Conservation (phyloP, 2,113 vertebrate species). For the Pterocles burchelli region DNA sequence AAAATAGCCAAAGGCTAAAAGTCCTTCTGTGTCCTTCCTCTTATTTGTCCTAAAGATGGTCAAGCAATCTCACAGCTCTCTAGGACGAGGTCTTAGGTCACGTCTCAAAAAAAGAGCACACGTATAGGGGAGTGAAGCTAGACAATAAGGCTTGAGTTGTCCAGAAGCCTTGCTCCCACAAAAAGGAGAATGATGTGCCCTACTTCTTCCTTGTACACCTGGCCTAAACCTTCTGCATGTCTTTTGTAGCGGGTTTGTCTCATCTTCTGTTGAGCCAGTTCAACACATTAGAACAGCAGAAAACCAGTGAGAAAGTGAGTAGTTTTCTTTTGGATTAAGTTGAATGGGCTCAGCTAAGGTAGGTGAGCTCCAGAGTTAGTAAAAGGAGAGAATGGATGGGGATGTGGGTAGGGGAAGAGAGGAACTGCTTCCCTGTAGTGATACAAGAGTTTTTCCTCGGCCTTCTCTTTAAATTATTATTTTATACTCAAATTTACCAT, state of each 20-base stretch:
- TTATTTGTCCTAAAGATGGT: not conserved
- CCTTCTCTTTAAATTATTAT: not conserved
- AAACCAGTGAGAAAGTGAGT: not conserved
- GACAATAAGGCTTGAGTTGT: not conserved
- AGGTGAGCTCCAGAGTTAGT: not conserved
- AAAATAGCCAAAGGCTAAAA: not conserved
- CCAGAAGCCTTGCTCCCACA: not conserved
- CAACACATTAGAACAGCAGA: not conserved
- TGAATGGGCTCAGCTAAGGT: not conserved
- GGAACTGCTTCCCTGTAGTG: not conserved
- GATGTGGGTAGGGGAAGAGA: rapidly evolving
- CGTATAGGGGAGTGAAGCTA: not conserved
- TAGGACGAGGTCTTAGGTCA: not conserved
- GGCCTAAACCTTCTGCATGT: not conserved
- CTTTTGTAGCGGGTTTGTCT: not conserved
- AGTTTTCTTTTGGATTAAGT: not conserved
- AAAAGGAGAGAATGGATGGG: not conserved
- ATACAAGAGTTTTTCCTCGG: not conserved
- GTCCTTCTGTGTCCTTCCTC: not conserved
- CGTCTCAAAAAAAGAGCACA: rapidly evolving
- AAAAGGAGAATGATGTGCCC: not conserved
- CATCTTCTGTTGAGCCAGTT: not conserved
- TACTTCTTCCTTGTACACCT: not conserved
- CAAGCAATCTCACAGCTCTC: not conserved
- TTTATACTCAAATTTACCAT: not conserved